Conservation (phyloP, 2,113 vertebrate genomes). For the Pelusios castaneus region DNA sequence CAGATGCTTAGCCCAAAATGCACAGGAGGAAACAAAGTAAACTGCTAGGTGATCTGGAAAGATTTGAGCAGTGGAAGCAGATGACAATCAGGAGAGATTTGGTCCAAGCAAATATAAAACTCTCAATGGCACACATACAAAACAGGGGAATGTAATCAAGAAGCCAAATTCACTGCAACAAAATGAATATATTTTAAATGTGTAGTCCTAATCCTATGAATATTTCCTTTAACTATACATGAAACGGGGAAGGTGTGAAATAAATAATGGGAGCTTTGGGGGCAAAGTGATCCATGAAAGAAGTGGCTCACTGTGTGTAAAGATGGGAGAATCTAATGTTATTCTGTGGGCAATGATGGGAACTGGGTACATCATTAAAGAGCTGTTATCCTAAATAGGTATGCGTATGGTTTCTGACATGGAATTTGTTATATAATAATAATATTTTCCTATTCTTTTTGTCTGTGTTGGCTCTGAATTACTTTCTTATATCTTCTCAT, state of each 20-base stretch:
- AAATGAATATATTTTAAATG: neutral
- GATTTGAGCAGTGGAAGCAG: slow-evolving; percentile 56
- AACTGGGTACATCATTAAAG: neutral
- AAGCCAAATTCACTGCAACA: neutral
- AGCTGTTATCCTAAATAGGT: neutral
- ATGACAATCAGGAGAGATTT: slow-evolving; percentile 55
- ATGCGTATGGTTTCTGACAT: neutral
- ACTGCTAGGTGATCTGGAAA: slow-evolving; percentile 40
- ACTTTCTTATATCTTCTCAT: neutral
- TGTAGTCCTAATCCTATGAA: slow-evolving; percentile 45
- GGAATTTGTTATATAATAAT: neutral
- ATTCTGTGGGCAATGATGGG: neutral
- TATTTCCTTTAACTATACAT: slow-evolving; percentile 47
- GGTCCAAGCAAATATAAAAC: slow-evolving; percentile 56
- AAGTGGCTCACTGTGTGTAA: neutral
- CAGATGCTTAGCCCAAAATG: neutral
- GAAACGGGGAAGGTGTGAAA: neutral
- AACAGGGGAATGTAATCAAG: slow-evolving; percentile 33
- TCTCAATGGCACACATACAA: slow-evolving; percentile 8
- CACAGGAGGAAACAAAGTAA: slow-evolving; percentile 30
- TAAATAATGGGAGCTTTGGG: neutral
- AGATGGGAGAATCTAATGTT: neutral
- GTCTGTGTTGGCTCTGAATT: neutral
- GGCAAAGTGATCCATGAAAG: neutral
- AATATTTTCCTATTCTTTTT: neutral